Evolutionary conservation across 2,797 vertebrate genomes (phyloP).

Genomic region (Melopsittacus undulatus): DNA sequence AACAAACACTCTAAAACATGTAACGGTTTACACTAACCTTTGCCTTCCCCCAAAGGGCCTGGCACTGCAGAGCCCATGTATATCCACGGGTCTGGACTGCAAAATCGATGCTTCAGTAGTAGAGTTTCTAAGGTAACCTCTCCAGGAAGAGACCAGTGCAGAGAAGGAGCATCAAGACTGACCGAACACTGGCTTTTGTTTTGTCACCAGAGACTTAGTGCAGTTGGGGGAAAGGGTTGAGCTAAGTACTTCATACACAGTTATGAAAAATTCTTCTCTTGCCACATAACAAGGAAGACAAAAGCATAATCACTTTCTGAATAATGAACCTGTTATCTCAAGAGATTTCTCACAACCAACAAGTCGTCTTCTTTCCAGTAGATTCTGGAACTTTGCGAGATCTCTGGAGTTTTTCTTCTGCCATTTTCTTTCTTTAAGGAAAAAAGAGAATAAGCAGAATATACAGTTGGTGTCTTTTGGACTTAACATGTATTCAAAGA

Average conservation of each 20-base stretch:
- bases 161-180: neutral
- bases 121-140: neutral
- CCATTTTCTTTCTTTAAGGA: constrained; percentile 62
- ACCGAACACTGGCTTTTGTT: accelerated
- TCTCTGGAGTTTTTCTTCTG: constrained; percentile 55
- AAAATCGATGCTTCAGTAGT: accelerated
- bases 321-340: constrained; percentile 35
- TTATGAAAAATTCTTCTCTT: constrained; percentile 28
- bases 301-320: constrained; percentile 19
- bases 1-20: neutral
- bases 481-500: constrained; percentile 27
- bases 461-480: constrained; percentile 35
- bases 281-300: constrained; percentile 44
- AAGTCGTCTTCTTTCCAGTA: constrained; percentile 41
- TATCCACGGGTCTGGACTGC: neutral
- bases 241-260: neutral
- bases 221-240: neutral
- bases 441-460: constrained; percentile 58
- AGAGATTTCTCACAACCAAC: constrained; percentile 40
- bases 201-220: neutral
- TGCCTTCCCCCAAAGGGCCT: neutral
- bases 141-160: neutral
- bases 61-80: neutral
- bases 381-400: constrained; percentile 10
- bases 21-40: neutral